Conservation (phyloP, 2,113 vertebrate genomes). For the Odocoileus hemionus region DNA sequence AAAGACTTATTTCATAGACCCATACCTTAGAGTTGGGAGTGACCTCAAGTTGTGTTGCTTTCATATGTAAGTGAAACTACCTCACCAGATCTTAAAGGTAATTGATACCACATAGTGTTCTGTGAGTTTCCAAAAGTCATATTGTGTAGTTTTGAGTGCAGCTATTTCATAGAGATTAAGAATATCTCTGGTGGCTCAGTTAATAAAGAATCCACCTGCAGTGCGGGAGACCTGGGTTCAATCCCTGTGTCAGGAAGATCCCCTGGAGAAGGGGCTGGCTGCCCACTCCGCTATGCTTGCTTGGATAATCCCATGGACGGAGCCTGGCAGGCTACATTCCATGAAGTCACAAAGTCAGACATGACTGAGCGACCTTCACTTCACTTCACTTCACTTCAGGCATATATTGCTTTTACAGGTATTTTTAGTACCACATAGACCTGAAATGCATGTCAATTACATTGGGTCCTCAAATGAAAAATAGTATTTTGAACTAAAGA, state of each 20-base stretch:
- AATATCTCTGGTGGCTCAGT: background rate
- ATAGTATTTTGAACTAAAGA: conserved; percentile 19
- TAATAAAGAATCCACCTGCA: background rate
- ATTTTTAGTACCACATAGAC: background rate
- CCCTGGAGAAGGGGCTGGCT: background rate
- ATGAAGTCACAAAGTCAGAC: background rate
- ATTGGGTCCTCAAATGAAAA: background rate
- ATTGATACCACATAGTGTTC: background rate
- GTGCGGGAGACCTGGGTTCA: background rate
- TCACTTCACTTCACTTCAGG: background rate
- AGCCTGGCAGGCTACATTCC: background rate
- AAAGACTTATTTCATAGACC: background rate
- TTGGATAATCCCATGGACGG: background rate
- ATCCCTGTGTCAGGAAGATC: background rate
- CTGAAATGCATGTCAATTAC: background rate
- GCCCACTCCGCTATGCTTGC: background rate
- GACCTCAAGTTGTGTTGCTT: background rate
- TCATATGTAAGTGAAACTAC: background rate
- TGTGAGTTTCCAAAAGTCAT: background rate
- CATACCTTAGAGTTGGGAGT: background rate
- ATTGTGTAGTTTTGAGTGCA: background rate
- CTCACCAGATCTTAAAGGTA: background rate
- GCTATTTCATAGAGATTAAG: background rate
- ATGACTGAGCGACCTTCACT: background rate
- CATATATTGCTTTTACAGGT: background rate